phyloP scores from a whole-genome alignment of 2,113 vertebrate genomes.

The Myotis brandtii region DNA sequence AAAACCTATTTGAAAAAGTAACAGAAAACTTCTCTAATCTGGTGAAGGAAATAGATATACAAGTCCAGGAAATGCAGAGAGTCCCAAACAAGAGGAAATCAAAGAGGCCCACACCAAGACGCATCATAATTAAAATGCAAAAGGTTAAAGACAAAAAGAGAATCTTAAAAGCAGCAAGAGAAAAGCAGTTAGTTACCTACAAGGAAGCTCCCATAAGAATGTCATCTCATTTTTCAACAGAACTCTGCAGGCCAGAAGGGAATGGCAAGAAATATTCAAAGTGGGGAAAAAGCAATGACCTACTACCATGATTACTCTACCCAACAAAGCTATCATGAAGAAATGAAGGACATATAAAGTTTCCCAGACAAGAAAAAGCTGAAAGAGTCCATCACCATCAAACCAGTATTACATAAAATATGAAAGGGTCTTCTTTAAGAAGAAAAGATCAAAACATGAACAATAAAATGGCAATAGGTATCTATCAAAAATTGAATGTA shows the following conservation, averaged over 20 bases:
- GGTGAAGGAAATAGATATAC: background rate
- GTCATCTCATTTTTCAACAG: background rate
- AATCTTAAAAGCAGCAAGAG: background rate
- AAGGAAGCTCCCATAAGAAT: background rate
- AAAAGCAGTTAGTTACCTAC: background rate
- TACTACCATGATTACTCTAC: background rate
- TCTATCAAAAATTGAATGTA: background rate
- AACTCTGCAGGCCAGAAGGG: background rate
- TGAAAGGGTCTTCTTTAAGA: background rate
- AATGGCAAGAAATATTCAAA: background rate
- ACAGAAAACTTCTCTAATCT: background rate
- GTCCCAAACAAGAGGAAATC: background rate
- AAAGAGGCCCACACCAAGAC: background rate
- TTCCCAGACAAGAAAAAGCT: background rate
- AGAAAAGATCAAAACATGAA: background rate
- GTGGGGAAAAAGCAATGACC: background rate
- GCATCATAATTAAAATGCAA: background rate
- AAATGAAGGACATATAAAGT: background rate
- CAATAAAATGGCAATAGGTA: background rate
- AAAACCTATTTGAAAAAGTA: background rate
- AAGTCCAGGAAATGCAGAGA: background rate
- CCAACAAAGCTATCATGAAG: background rate
- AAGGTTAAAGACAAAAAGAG: background rate
- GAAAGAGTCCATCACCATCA: background rate
- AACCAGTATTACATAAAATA: background rate